These are phyloP conservation scores for Rhodophaea formosa DNA, from an alignment of 2,888 invertebrate genomes.

Conservation along the genomic window DNA sequence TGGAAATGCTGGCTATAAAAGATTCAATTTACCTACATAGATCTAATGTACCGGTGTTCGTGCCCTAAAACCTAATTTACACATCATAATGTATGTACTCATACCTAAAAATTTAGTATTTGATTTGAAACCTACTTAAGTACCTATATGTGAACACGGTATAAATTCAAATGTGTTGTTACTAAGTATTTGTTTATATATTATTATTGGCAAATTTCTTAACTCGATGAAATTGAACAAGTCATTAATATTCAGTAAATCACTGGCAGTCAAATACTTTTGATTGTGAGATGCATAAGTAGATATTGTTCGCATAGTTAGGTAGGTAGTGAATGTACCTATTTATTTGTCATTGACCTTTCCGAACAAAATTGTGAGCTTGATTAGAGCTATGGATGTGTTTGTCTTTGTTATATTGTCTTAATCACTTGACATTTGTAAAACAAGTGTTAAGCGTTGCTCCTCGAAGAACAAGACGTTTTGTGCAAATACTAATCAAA, in stretches of 20 bases:
- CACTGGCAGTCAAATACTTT: neutral
- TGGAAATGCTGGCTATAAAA: neutral
- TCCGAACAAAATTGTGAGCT: neutral
- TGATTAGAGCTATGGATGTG: neutral
- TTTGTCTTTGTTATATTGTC: neutral
- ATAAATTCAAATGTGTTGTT: no score
- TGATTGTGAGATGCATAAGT: neutral
- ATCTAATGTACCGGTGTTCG: neutral
- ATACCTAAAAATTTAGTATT: no score
- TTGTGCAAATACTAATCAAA: neutral
- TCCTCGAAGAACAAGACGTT: neutral
- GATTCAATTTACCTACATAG: no score
- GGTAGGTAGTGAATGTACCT: neutral
- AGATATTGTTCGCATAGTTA: neutral
- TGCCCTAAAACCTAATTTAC: neutral
- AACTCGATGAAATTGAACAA: neutral
- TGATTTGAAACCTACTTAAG: no score
- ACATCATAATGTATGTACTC: neutral
- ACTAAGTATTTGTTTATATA: no score
- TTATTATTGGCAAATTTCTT: neutral
- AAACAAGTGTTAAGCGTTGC: neutral
- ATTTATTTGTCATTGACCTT: slow-evolving; percentile 12
- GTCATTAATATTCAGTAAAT: neutral
- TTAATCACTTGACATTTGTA: neutral
- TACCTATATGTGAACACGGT: no score